A percentile compares a stretch with the other conserved stretches of the same genome.
Conservation (phyloP, 2,113 vertebrate genomes). For the Synodontis membranacea region DNA sequence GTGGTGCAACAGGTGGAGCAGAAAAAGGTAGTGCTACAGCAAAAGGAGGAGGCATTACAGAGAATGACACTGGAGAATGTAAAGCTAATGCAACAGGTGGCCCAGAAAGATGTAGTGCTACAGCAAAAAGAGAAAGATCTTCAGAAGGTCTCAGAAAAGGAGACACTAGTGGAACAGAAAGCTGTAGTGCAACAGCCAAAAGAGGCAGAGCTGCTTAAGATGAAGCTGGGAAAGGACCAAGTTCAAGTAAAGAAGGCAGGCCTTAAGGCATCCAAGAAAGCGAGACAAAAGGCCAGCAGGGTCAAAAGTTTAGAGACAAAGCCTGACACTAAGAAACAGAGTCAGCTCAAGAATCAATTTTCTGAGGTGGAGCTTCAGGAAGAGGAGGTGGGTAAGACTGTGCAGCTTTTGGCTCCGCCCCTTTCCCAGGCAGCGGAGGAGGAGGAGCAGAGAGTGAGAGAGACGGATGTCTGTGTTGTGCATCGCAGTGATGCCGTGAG, state of each 20-base stretch:
- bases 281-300: background rate
- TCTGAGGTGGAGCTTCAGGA: slow-evolving; percentile 58
- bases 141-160: background rate
- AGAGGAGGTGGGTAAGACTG: slow-evolving; percentile 60
- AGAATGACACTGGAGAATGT: background rate
- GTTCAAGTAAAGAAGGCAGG: slow-evolving; percentile 59
- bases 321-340: background rate
- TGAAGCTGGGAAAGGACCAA: background rate
- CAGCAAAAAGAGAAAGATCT: background rate
- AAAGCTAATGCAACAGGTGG: background rate
- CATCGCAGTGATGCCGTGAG: slow-evolving; percentile 45
- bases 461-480: slow-evolving; percentile 36
- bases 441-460: slow-evolving; percentile 61
- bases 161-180: background rate
- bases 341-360: background rate
- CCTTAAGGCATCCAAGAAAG: background rate
- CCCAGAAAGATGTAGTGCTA: background rate
- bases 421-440: slow-evolving; percentile 64
- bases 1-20: background rate
- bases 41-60: background rate
- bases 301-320: background rate
- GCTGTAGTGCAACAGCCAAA: background rate
- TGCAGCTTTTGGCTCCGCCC: slow-evolving; percentile 51
- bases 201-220: background rate
- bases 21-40: background rate